Percentiles rank a stretch among this genome's conserved stretches.
Conservation (phyloP, 2,888 invertebrate species). For the Ecliptopera silaceata region DNA sequence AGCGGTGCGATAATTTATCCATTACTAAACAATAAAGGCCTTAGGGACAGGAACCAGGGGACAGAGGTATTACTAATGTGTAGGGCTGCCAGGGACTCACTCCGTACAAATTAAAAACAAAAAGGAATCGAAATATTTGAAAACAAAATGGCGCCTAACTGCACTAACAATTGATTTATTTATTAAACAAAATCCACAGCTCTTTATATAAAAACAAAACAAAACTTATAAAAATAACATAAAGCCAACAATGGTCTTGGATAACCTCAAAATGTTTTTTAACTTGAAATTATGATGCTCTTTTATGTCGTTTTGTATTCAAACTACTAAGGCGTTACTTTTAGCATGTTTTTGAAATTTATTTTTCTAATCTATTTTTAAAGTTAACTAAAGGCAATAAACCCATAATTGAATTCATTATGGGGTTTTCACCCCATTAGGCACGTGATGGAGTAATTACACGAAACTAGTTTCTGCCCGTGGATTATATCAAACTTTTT, state of each 20-base stretch:
- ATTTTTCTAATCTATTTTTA: not conserved
- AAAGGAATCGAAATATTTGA: too few relatives aligned
- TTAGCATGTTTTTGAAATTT: too few relatives aligned
- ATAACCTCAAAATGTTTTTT: too few relatives aligned
- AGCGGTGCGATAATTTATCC: conserved; percentile 55
- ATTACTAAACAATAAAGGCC: conserved; percentile 53
- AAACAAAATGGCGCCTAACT: too few relatives aligned
- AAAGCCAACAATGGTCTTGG: too few relatives aligned
- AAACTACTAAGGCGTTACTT: too few relatives aligned
- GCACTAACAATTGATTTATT: too few relatives aligned
- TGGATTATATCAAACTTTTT: not conserved
- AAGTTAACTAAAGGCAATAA: not conserved
- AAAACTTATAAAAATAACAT: too few relatives aligned
- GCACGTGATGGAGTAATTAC: not conserved
- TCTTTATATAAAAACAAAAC: too few relatives aligned
- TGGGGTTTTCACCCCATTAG: not conserved
- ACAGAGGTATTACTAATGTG: conserved; percentile 48
- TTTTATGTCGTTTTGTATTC: too few relatives aligned
- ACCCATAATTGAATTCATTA: not conserved
- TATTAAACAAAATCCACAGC: too few relatives aligned
- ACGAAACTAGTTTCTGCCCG: not conserved
- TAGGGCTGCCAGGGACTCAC: conserved; percentile 16
- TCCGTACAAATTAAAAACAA: not conserved
- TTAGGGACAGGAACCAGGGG: conserved; percentile 41
- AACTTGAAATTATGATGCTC: too few relatives aligned